Base-by-base conservation (phyloP, 1,140 invertebrate species). In the Ips typographus region DNA sequence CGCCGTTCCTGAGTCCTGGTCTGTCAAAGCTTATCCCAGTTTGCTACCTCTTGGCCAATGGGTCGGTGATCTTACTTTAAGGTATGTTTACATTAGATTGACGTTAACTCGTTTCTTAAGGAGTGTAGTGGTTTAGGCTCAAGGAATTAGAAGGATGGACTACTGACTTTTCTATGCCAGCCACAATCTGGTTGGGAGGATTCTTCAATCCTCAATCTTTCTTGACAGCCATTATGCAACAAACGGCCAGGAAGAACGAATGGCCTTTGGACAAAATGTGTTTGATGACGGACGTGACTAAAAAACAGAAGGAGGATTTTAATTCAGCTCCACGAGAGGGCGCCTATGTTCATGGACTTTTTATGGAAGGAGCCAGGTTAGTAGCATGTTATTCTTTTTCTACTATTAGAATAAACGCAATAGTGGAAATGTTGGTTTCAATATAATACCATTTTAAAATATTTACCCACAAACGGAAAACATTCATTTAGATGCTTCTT, bases 141-240 rank as follows among this genome's bases (percentile, higher is more conserved):
- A 87, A 86, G 75, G 92, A 95, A 78, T 80, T 96, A 1, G 88
- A 93, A 73, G 85, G 82, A 43, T 95, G 93, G 94, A 87, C 88
- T 22, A 79, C 85, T 1, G 92, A 94, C 79, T 94, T 94, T 80
- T 85, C 85, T 85, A 82, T 94, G 53, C 95, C 95, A 0, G 81
- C 92, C 1, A 88, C 94, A 0, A 89, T 97, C 37, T 98, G 95
- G 95, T 82, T 98, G 39, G 93, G 89, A 5, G 95, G 95, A 36
- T 95, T 98, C 79, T 98, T 98, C 82, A 98, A 98, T 83, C 96
- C 96, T 0, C 95, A 98, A 81, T 96, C 94, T 7, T 96, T 98
- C 80, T 83, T 98, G 4, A 98, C 95, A 0, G 95, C 96, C 41
- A 96, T 98, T 76, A 98, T 98, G 95, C 96, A 98, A 81, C 93